Percentiles rank a stretch among this genome's conserved stretches.
Evolutionary conservation across 1,140 invertebrate genomes (phyloP).

Genomic region (Achatina immaculata): DNA sequence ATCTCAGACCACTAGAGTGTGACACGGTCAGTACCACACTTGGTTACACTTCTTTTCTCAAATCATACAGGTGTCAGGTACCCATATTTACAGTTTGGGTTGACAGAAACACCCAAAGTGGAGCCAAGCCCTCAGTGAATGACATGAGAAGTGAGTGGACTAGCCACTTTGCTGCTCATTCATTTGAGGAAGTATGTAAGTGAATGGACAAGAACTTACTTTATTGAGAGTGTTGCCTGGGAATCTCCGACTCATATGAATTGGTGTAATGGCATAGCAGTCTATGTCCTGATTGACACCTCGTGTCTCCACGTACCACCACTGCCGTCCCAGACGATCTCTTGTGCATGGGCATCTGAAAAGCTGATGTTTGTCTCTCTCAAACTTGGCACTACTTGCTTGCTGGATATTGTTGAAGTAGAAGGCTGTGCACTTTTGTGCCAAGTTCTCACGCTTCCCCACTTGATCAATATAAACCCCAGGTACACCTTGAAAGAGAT

Average conservation of each 20-base stretch:
- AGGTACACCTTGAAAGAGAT: neutral
- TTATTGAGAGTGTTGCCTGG: constrained; percentile 16
- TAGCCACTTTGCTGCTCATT: too few species aligned
- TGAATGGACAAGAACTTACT: neutral
- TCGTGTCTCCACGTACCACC: constrained; percentile 9
- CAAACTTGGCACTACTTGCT: neutral
- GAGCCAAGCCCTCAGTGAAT: too few species aligned
- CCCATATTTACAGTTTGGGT: too few species aligned
- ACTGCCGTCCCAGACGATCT: neutral
- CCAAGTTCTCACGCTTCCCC: neutral
- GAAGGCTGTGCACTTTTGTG: neutral
- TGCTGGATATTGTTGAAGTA: neutral
- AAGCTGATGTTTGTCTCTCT: neutral
- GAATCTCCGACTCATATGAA: neutral
- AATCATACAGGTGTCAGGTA: too few species aligned
- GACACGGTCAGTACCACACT: too few species aligned
- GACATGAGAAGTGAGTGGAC: too few species aligned
- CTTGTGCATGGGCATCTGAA: constrained; percentile 6
- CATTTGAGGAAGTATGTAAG: too few species aligned
- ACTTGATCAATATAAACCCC: constrained; percentile 16
- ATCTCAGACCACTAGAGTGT: too few species aligned
- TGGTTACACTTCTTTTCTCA: too few species aligned
- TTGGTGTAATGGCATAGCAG: constrained; percentile 10
- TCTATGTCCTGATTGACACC: neutral
- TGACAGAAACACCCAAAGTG: too few species aligned